Evolutionary conservation across 2,888 invertebrate species (phyloP), one percentile per base, ranked within the genome.

Genomic region (Strigamia crassipes): DNA sequence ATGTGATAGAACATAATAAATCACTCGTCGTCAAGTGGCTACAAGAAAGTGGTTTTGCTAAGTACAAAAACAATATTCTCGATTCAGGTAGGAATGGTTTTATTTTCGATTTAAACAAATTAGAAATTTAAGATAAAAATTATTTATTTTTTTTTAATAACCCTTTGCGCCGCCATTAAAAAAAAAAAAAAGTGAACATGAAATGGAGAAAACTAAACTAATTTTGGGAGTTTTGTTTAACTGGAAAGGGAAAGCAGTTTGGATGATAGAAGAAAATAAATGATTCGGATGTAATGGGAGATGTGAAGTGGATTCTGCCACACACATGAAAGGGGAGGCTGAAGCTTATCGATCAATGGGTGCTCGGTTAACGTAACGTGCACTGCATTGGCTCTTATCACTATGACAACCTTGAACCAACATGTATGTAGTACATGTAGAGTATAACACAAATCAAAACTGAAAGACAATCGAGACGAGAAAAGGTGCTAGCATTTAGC

Each of bases 1-100:
- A 21, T 18, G 80, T 51, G 31, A 56, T 80, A 31, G 80, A 80
- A n/a, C 46, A 80, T 41, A 80, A 56, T 51, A 46, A 80, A 80
- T 31, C 56, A 13, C 31, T 42, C 10, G 80, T 80, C 12, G 56
- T 51, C 27, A 42, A 46, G 46, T 80, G 80, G 80, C 51, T 80
- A 31, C 46, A 80, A 23, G 56, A 56, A 13, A 31, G 23, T 23
- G 80, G 80, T n/a, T 80, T 80, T n/a, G 23, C n/a, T 23, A 42
- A 80, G 27, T 80, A 80, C 56, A 80, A 46, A 51, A 80, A 51
- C 23, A 27, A 18, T 12, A 15, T 80, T 56, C 46, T 80, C 13
- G 46, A 80, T 10, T 3, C 80, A 80, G 80, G 80, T 80, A 42
- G 41, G 79, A 41, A 6, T 10, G n/a, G 12, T 38, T 77, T n/a